phyloP scores from a whole-genome alignment of 2,113 vertebrate genomes.

The Trichomycterus rosablanca region DNA sequence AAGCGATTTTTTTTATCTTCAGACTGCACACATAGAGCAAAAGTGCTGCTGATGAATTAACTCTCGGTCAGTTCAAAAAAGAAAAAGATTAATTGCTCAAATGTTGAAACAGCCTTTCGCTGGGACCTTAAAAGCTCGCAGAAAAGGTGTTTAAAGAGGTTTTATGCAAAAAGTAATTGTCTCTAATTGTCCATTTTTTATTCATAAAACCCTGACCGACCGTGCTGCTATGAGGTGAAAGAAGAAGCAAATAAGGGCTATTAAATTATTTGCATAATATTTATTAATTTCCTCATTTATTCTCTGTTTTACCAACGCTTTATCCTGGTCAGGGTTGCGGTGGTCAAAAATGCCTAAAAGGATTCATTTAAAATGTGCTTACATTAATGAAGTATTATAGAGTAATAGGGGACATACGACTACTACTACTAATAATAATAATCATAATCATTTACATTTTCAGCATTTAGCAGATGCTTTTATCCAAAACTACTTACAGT shows the following conservation, averaged over 20 bases:
- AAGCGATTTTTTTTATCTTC: conserved; percentile 25
- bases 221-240: not conserved
- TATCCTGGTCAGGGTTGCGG: too few relatives aligned
- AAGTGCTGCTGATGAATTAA: conserved; percentile 32
- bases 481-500: too few relatives aligned
- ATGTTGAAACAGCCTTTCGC: conserved; percentile 16
- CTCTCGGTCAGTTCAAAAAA: conserved; percentile 16
- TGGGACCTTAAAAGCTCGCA: not conserved
- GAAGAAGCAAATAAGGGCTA: not conserved
- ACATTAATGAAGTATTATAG: too few relatives aligned
- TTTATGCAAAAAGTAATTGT: conserved; percentile 22
- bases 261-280: conserved; percentile 10
- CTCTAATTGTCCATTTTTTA: conserved; percentile 26
- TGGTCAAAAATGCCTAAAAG: too few relatives aligned
- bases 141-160: not conserved
- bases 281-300: too few relatives aligned
- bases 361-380: too few relatives aligned
- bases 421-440: too few relatives aligned
- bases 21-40: conserved; percentile 22
- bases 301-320: too few relatives aligned
- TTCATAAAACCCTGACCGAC: conserved; percentile 4
- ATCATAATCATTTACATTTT: too few relatives aligned
- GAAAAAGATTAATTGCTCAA: conserved; percentile 28
- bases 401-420: too few relatives aligned
- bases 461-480: too few relatives aligned